phyloP scores from a whole-genome alignment of 2,888 invertebrate species.

The Ectemnius lituratus region DNA sequence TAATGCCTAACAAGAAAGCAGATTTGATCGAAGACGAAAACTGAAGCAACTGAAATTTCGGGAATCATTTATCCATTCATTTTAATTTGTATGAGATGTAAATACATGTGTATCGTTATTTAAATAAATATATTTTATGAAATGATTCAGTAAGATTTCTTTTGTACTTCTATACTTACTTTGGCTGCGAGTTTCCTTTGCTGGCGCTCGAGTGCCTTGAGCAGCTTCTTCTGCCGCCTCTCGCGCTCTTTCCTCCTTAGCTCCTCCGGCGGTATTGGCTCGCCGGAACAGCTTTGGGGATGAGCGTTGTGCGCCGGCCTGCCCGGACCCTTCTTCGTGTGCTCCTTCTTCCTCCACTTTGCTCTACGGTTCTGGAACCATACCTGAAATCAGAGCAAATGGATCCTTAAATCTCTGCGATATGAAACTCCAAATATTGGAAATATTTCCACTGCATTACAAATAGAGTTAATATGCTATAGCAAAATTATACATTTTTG shows the following conservation, averaged over 20 bases:
- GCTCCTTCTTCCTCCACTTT: slow-evolving; percentile 99
- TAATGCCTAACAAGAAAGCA: no score
- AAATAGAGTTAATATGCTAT: no score
- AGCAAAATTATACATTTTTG: no score
- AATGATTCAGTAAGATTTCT: neutral
- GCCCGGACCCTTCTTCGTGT: slow-evolving; percentile 98
- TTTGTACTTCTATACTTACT: slow-evolving; percentile 59
- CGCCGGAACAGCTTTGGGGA: slow-evolving; percentile 97
- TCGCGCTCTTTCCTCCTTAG: slow-evolving; percentile 91
- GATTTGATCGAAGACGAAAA: no score
- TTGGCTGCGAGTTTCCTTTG: slow-evolving; percentile 95
- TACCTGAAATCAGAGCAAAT: slow-evolving; percentile 83
- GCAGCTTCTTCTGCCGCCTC: slow-evolving; percentile 92
- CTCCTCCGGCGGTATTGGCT: slow-evolving; percentile 96
- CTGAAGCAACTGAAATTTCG: no score
- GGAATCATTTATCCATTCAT: no score
- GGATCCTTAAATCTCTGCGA: neutral
- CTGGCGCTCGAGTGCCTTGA: slow-evolving; percentile 94
- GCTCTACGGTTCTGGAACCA: slow-evolving; percentile 99
- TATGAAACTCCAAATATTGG: slow-evolving; percentile 9
- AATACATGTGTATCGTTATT: no score
- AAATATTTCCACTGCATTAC: neutral
- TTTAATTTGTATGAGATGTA: no score
- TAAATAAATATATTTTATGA: no score
- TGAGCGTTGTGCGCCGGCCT: slow-evolving; percentile 99